Base-by-base conservation (phyloP, 1,140 invertebrate species). In the Dinothrombium tinctorium region DNA sequence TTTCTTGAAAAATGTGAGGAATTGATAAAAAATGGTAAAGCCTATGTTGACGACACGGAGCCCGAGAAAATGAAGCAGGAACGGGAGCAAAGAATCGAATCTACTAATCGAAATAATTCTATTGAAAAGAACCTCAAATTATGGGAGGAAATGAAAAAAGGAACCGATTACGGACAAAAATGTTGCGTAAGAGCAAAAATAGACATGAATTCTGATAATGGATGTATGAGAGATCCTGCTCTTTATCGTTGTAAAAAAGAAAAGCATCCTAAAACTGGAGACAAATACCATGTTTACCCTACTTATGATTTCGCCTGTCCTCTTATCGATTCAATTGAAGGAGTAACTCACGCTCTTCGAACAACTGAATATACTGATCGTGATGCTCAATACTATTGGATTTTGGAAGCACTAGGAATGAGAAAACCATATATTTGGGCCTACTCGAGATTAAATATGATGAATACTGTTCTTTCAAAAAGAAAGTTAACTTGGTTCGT, bases 301-400 rank as follows among this genome's bases (percentile, higher is more conserved):
- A 99, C 92, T 0, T 99, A 99, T 54, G 94, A 99, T 63, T 99
- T 99, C 67, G 89, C 92, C 1, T 99, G 94, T 60, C 94, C 94
- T 3, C 94, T 98, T 54, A 90, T 99, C 3, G 94, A 99, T 60
- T 76, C 82, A 36, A 67, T 96, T 35, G 94, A 99, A 65, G 77
- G 76, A 42, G 87, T 99, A 5, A 99, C 92, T 0, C 94, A 99
- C 57, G 83, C 87, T 4, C 61, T 99, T 26, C 67, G 94, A 44
- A 99, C 94, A 0, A 96, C 87, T 55, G 94, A 99, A 61, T 99
- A 99, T 59, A 83, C 89, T 52, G 94, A 99, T 59, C 64, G 94
- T 44, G 90, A 99, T 62, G 74, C 76, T 17, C 94, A 99, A 62
- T 99, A 90, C 59, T 94, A 79, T 58, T 98, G 90, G 87, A 79